phyloP scores from a whole-genome alignment of 1,140 invertebrate genomes.

The Streblospio benedicti region DNA sequence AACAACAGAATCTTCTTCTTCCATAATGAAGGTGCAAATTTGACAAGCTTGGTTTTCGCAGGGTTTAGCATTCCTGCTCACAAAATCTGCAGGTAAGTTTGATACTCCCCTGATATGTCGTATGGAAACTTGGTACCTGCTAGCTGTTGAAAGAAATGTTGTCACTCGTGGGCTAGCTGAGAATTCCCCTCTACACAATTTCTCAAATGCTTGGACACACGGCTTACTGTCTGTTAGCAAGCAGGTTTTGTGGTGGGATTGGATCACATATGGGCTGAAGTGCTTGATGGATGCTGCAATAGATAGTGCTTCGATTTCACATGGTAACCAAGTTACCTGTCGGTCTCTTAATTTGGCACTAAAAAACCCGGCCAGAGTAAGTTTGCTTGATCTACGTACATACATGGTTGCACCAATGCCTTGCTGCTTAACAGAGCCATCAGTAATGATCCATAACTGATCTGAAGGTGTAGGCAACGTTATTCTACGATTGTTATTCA shows the following conservation, averaged over 20 bases:
- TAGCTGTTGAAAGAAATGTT: conserved; percentile 18
- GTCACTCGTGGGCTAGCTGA: conserved; percentile 19
- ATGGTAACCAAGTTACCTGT: conserved; percentile 21
- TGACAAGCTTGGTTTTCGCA: background rate
- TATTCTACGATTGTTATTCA: too few species aligned
- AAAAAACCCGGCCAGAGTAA: conserved; percentile 19
- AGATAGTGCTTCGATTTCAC: conserved; percentile 22
- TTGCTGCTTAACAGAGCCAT: conserved; percentile 13
- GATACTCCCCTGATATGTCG: conserved; percentile 15
- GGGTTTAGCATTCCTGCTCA: background rate
- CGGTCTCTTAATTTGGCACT: conserved; percentile 17
- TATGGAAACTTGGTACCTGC: conserved; percentile 17
- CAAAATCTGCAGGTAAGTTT: conserved; percentile 20
- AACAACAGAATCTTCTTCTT: background rate
- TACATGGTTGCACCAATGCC: conserved; percentile 22
- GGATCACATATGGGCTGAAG: conserved; percentile 11
- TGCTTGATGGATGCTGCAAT: background rate
- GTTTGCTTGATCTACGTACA: conserved; percentile 8
- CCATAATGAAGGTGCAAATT: background rate
- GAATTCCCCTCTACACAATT: conserved; percentile 23
- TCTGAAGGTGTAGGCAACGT: background rate
- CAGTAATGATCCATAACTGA: conserved; percentile 9
- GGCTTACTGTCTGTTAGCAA: conserved; percentile 24
- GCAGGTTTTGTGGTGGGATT: conserved; percentile 2
- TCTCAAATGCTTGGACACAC: conserved; percentile 23